A percentile compares a stretch with the other conserved stretches of the same genome.
phyloP scores from a whole-genome alignment of 2,888 invertebrate genomes.

The Ennomos fuscantarius region DNA sequence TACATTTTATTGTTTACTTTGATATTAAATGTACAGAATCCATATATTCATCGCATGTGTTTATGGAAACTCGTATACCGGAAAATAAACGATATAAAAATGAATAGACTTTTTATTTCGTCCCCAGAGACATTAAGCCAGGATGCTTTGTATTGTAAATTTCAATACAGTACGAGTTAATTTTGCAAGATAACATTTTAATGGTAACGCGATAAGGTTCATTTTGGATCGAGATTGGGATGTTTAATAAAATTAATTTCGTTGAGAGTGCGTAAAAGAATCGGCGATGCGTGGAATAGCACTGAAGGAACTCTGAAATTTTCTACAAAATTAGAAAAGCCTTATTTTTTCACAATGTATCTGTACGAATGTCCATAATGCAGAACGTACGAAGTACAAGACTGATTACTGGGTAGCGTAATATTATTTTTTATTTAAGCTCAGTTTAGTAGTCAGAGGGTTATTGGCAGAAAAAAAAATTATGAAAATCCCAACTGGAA shows the following conservation, averaged over 20 bases:
- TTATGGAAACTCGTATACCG: conserved; percentile 77
- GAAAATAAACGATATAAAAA: conserved; percentile 73
- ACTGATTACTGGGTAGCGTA: conserved; percentile 25
- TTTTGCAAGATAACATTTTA: conserved; percentile 23
- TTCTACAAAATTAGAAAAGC: conserved; percentile 39
- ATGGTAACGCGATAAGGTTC: conserved; percentile 26
- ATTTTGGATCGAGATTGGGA: conserved; percentile 30
- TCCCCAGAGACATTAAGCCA: conserved; percentile 36
- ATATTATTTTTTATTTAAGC: neutral
- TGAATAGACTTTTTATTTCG: conserved; percentile 53
- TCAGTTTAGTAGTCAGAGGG: no score
- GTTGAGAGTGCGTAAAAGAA: conserved; percentile 54
- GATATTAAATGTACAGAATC: conserved; percentile 79
- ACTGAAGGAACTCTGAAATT: conserved; percentile 39
- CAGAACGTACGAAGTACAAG: conserved; percentile 5
- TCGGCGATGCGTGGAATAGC: conserved; percentile 55
- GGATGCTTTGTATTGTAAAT: conserved; percentile 44
- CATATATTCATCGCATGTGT: conserved; percentile 77
- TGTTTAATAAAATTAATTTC: conserved; percentile 65
- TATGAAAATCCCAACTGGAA: no score
- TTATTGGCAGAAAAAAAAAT: no score
- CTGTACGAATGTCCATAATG: conserved; percentile 9
- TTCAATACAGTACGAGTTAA: conserved; percentile 31
- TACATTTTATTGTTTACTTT: conserved; percentile 78
- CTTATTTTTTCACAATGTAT: conserved; percentile 6